Evolutionary conservation across 2,113 vertebrate genomes (phyloP).

Genomic region (Morone saxatilis): DNA sequence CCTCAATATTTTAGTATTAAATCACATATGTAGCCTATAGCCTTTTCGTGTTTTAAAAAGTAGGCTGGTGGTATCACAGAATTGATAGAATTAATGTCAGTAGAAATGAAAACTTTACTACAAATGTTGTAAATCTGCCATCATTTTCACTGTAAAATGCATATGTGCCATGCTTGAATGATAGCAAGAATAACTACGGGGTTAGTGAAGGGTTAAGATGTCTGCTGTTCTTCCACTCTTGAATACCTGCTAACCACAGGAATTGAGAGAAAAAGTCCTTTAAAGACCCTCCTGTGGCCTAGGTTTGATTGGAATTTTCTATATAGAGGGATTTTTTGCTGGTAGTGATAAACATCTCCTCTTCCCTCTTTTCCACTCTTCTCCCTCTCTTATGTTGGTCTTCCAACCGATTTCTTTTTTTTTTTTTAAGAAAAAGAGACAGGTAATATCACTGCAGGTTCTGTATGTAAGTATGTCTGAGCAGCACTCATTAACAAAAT

Average conservation of each 20-base stretch:
- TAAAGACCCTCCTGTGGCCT: background rate
- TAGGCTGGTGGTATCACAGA: no score
- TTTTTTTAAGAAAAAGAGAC: background rate
- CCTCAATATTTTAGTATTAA: no score
- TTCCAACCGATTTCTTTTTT: background rate
- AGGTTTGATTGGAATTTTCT: background rate
- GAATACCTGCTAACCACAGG: background rate
- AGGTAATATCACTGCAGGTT: background rate
- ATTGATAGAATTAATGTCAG: no score
- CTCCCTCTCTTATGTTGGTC: background rate
- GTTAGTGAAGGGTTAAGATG: background rate
- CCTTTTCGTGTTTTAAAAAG: no score
- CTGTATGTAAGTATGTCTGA: constrained; percentile 12
- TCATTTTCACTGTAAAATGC: no score
- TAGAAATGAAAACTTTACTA: no score
- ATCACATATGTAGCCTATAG: no score
- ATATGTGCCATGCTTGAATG: no score
- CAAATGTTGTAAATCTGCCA: no score
- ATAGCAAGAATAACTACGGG: background rate
- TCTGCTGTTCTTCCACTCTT: background rate
- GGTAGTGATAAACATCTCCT: constrained; percentile 6
- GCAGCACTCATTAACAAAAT: constrained; percentile 11
- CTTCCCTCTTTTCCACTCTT: background rate
- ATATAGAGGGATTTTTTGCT: background rate
- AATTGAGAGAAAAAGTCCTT: background rate